Evolutionary conservation across 2,113 vertebrate genomes (phyloP), one percentile per base, ranked within the genome.

Genomic region (Anguilla japonica): DNA sequence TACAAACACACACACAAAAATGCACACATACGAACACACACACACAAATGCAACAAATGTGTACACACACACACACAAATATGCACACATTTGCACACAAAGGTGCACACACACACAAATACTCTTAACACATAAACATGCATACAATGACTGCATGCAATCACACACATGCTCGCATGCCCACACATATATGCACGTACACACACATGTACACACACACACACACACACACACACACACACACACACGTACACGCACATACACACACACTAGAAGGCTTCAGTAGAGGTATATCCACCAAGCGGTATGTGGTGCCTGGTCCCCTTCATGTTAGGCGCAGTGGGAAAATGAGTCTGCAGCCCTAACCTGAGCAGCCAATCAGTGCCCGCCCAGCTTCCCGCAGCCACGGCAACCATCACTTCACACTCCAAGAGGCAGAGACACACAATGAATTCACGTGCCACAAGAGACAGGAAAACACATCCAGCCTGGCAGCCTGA

Each of bases 321-420:
- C 81, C 81, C 46, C 81, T 53, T 29, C 26, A 20, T 26, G 41
- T 50, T 46, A 7, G 79, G 79, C 34, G 41, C 41, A 20, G 40
- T 41, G 40, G 79, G 79, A 43, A 40, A 34, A 41, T 41, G 39
- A 34, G 41, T 81, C 41, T 41, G 81, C 22, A n/a, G 41, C 26
- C 16, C 53, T n/a, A 50, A 82, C 71, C 71, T 14, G n/a, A 5
- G 34, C 71, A 75, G 71, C 71, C 71, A 29, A 75, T 75, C 71
- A 75, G 71, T n/a, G 6, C 20, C n/a, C 9, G n/a, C 5, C 71
- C n/a, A 75, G 71, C 71, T 75, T 75, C 71, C 71, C 11, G 71
- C 71, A 75, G 71, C 71, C 71, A 75, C 71, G 71, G 71, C 71
- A 75, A 75, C 71, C 71, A 75, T 75, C 71, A 75, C 26, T 34